phyloP scores from a whole-genome alignment of 30 jellyfish, hydroid and myxozoan genomes.

The Chironex yamaguchii region DNA sequence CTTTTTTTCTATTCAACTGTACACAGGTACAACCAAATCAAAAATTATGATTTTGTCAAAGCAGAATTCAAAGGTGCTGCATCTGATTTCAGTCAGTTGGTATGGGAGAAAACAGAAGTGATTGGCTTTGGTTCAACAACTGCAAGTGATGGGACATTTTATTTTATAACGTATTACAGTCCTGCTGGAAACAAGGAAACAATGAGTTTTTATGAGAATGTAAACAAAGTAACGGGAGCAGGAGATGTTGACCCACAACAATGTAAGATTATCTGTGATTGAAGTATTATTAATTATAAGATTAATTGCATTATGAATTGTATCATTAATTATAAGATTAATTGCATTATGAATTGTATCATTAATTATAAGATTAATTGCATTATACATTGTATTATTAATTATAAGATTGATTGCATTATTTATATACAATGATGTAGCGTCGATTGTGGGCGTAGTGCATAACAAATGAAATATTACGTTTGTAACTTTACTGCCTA shows the following conservation, averaged over 20 bases:
- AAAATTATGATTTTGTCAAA: slow-evolving; percentile 88
- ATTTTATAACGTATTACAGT: slow-evolving; percentile 84
- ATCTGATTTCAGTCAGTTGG: slow-evolving; percentile 94
- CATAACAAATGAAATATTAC: too few relatives aligned
- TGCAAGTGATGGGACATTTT: slow-evolving; percentile 78
- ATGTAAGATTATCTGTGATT: slow-evolving; percentile 54
- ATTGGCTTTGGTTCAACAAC: slow-evolving; percentile 92
- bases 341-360: too few relatives aligned
- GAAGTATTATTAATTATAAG: too few relatives aligned
- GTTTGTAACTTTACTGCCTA: too few relatives aligned
- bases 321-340: too few relatives aligned
- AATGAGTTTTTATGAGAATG: slow-evolving; percentile 81
- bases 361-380: too few relatives aligned
- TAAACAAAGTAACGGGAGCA: slow-evolving; percentile 97
- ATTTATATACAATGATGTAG: too few relatives aligned
- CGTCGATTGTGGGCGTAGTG: too few relatives aligned
- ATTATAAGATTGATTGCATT: too few relatives aligned
- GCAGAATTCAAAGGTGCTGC: slow-evolving; percentile 95
- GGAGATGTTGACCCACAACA: slow-evolving; percentile 85
- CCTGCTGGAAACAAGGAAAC: slow-evolving; percentile 98
- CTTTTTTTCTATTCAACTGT: background rate
- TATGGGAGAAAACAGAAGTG: slow-evolving; percentile 94
- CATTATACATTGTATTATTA: too few relatives aligned
- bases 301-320: too few relatives aligned
- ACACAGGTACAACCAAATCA: slow-evolving; percentile 94